These are phyloP conservation scores for Myxocyprinus asiaticus DNA, from an alignment of 2,113 vertebrate genomes.

Conservation along the genomic window DNA sequence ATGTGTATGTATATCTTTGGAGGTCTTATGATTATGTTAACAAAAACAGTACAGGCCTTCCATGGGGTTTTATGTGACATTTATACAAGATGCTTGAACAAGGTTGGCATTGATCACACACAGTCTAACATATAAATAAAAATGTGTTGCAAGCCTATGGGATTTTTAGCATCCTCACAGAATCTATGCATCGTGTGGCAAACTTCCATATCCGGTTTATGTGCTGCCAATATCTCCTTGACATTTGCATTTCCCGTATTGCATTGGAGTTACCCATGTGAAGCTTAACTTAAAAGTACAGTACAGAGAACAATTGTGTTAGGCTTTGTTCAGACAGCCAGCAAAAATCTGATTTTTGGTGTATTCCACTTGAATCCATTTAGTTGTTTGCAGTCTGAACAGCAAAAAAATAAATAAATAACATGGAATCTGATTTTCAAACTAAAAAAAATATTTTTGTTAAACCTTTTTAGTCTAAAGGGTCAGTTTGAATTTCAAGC, in stretches of 20 bases:
- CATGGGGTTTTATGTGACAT: constrained; percentile 55
- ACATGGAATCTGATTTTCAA: too few relatives aligned
- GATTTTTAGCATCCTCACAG: constrained; percentile 9
- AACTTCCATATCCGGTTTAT: constrained; percentile 10
- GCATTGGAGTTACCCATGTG: too few relatives aligned
- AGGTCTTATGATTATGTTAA: constrained; percentile 44
- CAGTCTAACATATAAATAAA: constrained; percentile 55
- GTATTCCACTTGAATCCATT: too few relatives aligned
- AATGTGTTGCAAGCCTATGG: constrained; percentile 38
- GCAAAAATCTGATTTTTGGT: too few relatives aligned
- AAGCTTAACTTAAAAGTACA: too few relatives aligned
- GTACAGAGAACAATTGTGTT: too few relatives aligned
- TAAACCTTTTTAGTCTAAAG: too few relatives aligned
- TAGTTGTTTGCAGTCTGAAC: too few relatives aligned
- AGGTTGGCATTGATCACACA: constrained; percentile 52
- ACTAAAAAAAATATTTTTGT: too few relatives aligned
- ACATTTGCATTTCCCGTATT: neutral
- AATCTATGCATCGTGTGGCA: constrained; percentile 32
- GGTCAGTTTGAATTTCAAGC: too few relatives aligned
- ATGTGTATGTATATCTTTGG: neutral
- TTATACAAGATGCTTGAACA: constrained; percentile 51
- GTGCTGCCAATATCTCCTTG: constrained; percentile 13
- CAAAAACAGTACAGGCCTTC: constrained; percentile 42
- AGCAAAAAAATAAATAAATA: too few relatives aligned
- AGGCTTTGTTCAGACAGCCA: too few relatives aligned